Evolutionary conservation across 2,797 vertebrate genomes (phyloP), one percentile per base, ranked within the genome.

Genomic region (Pantherophis vulpinus): DNA sequence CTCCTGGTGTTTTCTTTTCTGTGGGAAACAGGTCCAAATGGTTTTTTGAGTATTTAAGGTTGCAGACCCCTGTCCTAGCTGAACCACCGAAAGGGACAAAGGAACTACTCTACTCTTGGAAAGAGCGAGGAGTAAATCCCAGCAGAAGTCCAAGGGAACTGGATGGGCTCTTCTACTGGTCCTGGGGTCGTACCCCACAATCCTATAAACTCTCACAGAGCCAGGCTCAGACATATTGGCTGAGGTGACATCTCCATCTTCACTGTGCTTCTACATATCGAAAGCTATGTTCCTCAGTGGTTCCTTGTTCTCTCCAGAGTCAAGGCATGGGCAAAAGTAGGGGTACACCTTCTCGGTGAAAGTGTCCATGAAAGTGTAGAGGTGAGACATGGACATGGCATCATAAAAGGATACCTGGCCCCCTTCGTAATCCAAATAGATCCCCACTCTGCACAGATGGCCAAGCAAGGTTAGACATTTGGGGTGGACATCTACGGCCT

Each of bases 321-420:
- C 97, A n/a, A 97, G 94, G 91, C 97, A 97, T 11, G 97, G 97
- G 37, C 97, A 96, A 94, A 98, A 98, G 92, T 98, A 98, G 0
- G 97, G 97, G 93, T 96, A 97, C 51, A 98, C 86, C 83, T 94
- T 97, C 86, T 97, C 97, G 7, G 1, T 90, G 83, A 98, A 98
- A 12, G 61, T 42, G 89, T 95, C 95, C 20, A 8, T 95, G 88
- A 98, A 98, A 5, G 95, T 98, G 51, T 98, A 98, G 92, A 98
- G 95, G 92, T 96, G 96, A 20, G 60, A 32, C 94, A 95, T 95
- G 4, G 51, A 92, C 14, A 95, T 87, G 6, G 96, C 91, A 2
- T 97, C 95, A 0, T 93, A 97, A 95, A 98, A 98, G 60, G 96
- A 96, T 59, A 98, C 93, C 13, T 95, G 96, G 6, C 97, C 97